Conservation (phyloP, 2,113 vertebrate species). For the Mixornis gularis region DNA sequence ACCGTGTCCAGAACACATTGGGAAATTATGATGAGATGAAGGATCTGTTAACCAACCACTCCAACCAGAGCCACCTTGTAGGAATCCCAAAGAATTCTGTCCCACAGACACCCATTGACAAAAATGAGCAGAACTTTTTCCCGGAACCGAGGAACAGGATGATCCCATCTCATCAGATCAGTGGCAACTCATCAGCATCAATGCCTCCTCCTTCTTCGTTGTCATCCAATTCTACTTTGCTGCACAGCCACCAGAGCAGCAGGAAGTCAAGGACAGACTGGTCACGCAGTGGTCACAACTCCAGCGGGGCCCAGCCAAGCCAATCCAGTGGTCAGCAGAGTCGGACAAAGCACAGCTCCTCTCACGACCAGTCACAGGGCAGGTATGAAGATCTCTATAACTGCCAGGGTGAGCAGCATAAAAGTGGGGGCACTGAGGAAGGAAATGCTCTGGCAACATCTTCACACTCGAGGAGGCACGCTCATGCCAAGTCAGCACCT, state of each 20-base stretch:
- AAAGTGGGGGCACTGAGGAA: constrained; percentile 72
- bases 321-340: constrained; percentile 67
- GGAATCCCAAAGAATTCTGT: constrained; percentile 92
- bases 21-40: constrained; percentile 97
- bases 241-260: constrained; percentile 73
- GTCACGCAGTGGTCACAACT: constrained; percentile 75
- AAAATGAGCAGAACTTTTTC: constrained; percentile 81
- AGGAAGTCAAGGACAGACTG: constrained; percentile 88
- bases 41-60: constrained; percentile 90
- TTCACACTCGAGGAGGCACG: constrained; percentile 75
- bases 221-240: constrained; percentile 70
- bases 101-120: constrained; percentile 80
- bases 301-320: constrained; percentile 63
- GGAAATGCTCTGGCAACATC: constrained; percentile 73
- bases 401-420: constrained; percentile 83
- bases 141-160: constrained; percentile 77
- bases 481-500: constrained; percentile 69
- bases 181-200: constrained; percentile 48
- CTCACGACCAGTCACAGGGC: constrained; percentile 78
- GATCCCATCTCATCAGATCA: constrained; percentile 71
- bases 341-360: constrained; percentile 75
- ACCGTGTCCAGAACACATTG: constrained; percentile 90
- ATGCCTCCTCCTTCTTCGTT: constrained; percentile 75
- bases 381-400: constrained; percentile 84
- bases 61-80: constrained; percentile 95